phyloP scores from a whole-genome alignment of 2,797 vertebrate species.

The Poeciliopsis paucimaculata region DNA sequence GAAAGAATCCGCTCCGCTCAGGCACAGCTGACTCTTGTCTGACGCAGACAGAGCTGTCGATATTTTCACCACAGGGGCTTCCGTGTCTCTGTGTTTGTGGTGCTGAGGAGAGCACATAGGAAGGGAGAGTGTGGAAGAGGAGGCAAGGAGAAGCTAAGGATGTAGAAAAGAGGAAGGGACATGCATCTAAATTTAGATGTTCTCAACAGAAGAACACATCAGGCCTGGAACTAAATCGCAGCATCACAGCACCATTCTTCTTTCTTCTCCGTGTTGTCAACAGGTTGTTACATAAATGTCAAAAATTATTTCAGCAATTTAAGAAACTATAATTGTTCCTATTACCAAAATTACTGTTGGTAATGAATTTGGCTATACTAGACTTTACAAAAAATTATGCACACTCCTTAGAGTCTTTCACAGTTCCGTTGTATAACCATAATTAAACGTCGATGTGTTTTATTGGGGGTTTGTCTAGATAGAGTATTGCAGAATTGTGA shows the following conservation, averaged over 20 bases:
- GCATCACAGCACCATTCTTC: conserved; percentile 30
- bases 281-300: conserved; percentile 16
- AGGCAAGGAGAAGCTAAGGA: conserved; percentile 47
- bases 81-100: conserved; percentile 48
- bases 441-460: neutral
- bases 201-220: conserved; percentile 66
- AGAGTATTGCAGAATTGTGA: neutral
- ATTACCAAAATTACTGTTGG: neutral
- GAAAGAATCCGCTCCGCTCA: conserved; percentile 33
- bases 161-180: conserved; percentile 56
- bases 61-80: conserved; percentile 61
- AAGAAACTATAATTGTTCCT: neutral
- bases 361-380: neutral
- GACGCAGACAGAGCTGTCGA: conserved; percentile 60
- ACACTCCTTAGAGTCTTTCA: neutral
- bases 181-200: conserved; percentile 76
- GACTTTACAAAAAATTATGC: neutral
- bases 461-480: neutral
- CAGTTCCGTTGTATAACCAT: neutral
- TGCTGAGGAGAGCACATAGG: conserved; percentile 53
- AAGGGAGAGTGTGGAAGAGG: conserved; percentile 51
- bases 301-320: neutral
- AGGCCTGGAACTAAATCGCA: conserved; percentile 58
- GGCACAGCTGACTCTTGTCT: conserved; percentile 68
- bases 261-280: conserved; percentile 16